These are phyloP conservation scores for Apostichopus leukothele DNA, from an alignment of 53 echinoderm and acorn worm genomes.

Conservation along the genomic window DNA sequence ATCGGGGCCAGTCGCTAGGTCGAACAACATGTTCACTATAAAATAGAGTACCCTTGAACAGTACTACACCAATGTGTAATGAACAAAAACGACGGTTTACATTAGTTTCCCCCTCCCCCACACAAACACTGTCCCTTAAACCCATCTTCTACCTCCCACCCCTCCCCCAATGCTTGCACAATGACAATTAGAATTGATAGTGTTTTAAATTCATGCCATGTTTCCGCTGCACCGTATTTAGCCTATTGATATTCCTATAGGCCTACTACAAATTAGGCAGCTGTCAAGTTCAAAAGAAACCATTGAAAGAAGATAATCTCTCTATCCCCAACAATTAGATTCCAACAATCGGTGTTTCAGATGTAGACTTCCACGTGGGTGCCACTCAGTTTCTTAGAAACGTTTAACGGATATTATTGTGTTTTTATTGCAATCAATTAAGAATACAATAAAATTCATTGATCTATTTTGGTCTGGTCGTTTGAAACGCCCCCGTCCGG, in stretches of 20 bases:
- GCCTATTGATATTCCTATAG: too few relatives aligned
- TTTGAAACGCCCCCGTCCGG: not conserved
- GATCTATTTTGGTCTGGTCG: not conserved
- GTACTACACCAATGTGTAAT: too few relatives aligned
- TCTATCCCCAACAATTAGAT: not conserved
- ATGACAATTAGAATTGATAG: too few relatives aligned
- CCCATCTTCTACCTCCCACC: not conserved
- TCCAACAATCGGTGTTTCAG: not conserved
- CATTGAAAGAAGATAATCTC: not conserved
- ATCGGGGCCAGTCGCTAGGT: too few relatives aligned
- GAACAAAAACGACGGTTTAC: too few relatives aligned
- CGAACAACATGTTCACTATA: too few relatives aligned
- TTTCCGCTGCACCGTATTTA: too few relatives aligned
- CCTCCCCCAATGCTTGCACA: not conserved
- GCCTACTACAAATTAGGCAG: too few relatives aligned
- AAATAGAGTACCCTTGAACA: too few relatives aligned
- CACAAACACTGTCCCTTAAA: not conserved
- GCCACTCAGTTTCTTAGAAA: not conserved
- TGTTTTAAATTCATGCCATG: too few relatives aligned
- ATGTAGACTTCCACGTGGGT: not conserved
- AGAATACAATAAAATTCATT: not conserved
- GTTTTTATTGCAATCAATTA: not conserved
- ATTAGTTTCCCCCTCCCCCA: not conserved
- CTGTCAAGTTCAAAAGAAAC: not conserved
- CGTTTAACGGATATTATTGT: not conserved